Evolutionary conservation across 2,113 vertebrate species (phyloP).

Genomic region (Megaceryle torquata): DNA sequence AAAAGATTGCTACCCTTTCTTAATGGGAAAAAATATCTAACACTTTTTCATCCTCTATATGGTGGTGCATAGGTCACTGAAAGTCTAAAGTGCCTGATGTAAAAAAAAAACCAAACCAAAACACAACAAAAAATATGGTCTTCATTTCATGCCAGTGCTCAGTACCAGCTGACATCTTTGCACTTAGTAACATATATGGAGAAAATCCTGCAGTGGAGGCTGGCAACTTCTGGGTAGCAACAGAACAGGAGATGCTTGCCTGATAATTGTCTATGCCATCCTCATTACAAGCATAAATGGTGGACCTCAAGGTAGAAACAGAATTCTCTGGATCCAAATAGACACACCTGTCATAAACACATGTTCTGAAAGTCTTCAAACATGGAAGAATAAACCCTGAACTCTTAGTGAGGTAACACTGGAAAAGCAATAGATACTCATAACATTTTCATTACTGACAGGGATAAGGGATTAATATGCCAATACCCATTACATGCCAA

Average conservation of each 20-base stretch:
- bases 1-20: neutral
- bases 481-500: neutral
- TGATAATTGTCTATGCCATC: neutral
- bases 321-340: neutral
- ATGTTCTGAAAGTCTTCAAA: neutral
- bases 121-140: neutral
- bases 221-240: neutral
- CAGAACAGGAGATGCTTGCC: neutral
- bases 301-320: neutral
- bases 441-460: neutral
- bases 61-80: neutral
- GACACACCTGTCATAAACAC: neutral
- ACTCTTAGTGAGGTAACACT: neutral
- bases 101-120: neutral
- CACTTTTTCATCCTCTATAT: neutral
- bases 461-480: neutral
- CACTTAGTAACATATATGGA: neutral
- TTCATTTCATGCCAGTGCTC: neutral
- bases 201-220: neutral
- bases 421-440: neutral
- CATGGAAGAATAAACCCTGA: neutral
- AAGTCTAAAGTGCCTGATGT: neutral
- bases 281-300: neutral
- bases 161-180: neutral
- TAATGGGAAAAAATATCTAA: neutral